Conservation (phyloP, 2,797 vertebrate species). For the Peromyscus nudipes region DNA sequence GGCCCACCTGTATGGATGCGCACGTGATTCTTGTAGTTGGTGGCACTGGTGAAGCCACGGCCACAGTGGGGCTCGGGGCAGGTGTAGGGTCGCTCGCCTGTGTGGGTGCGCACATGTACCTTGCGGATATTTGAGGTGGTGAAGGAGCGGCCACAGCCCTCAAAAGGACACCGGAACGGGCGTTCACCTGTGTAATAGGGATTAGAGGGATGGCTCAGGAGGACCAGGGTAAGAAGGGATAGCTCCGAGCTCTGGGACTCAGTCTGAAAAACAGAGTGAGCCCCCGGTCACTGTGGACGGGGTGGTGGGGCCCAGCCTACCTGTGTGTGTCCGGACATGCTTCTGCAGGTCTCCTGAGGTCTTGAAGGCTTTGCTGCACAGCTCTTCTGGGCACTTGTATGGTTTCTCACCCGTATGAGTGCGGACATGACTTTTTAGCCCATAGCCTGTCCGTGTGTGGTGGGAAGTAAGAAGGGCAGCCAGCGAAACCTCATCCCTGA, state of each 20-base stretch:
- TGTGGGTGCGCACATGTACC: conserved; percentile 92
- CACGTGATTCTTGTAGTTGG: conserved; percentile 93
- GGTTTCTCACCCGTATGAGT: conserved; percentile 93
- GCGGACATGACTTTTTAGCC: conserved; percentile 90
- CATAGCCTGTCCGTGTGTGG: conserved; percentile 84
- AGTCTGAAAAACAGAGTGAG: background rate
- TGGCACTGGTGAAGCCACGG: conserved; percentile 92
- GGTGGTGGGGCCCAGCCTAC: conserved; percentile 80
- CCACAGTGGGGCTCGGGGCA: conserved; percentile 90
- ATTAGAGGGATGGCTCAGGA: background rate
- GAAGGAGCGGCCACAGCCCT: conserved; percentile 92
- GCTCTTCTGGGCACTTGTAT: conserved; percentile 92
- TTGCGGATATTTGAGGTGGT: conserved; percentile 93
- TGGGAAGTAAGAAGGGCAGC: background rate
- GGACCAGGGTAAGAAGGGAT: background rate
- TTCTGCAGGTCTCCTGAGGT: conserved; percentile 93
- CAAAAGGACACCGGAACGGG: conserved; percentile 91
- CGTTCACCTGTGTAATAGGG: conserved; percentile 87
- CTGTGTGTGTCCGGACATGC: conserved; percentile 92
- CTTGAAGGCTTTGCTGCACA: conserved; percentile 93
- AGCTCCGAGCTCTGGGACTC: background rate
- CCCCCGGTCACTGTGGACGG: background rate
- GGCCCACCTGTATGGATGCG: conserved; percentile 92
- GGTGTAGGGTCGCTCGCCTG: conserved; percentile 91
- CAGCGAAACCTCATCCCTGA: background rate